Percentiles rank a stretch among this genome's conserved stretches.
Conservation (phyloP, 2,888 invertebrate species). For the Cheilosia variabilis region DNA sequence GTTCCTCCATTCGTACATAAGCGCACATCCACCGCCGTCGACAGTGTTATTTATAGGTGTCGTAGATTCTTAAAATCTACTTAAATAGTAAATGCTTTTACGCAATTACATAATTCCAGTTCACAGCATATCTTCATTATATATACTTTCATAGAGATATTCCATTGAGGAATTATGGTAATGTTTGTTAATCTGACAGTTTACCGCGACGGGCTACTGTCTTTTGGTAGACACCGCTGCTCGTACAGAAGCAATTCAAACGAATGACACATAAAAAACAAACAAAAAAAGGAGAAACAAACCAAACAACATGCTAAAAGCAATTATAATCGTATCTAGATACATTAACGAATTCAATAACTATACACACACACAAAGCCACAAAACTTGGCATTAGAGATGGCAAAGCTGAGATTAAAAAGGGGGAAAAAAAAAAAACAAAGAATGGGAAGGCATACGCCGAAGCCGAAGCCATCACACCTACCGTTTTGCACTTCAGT, state of each 20-base stretch:
- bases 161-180: slow-evolving; percentile 56
- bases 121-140: slow-evolving; percentile 16
- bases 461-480: slow-evolving; percentile 41
- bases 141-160: slow-evolving; percentile 35
- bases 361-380: slow-evolving; percentile 20
- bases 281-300: not conserved
- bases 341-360: slow-evolving; percentile 69
- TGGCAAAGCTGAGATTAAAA: slow-evolving; percentile 27
- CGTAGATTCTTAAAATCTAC: slow-evolving; percentile 32
- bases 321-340: slow-evolving; percentile 67
- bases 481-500: slow-evolving; percentile 50
- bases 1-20: not conserved
- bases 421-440: not conserved
- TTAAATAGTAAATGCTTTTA: slow-evolving; percentile 27
- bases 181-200: slow-evolving; percentile 50
- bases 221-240: slow-evolving; percentile 21
- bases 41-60: slow-evolving; percentile 6
- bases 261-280: slow-evolving; percentile 30
- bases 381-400: slow-evolving; percentile 51
- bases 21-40: not conserved
- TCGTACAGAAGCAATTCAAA: slow-evolving; percentile 51
- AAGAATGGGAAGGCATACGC: not conserved
- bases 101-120: slow-evolving; percentile 42
- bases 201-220: slow-evolving; percentile 41
- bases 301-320: slow-evolving; percentile 41